A percentile compares a stretch with the other conserved stretches of the same genome.
Evolutionary conservation across 92 coral and sea anemone species (phyloP).

Genomic region (Desmophyllum pertusum): DNA sequence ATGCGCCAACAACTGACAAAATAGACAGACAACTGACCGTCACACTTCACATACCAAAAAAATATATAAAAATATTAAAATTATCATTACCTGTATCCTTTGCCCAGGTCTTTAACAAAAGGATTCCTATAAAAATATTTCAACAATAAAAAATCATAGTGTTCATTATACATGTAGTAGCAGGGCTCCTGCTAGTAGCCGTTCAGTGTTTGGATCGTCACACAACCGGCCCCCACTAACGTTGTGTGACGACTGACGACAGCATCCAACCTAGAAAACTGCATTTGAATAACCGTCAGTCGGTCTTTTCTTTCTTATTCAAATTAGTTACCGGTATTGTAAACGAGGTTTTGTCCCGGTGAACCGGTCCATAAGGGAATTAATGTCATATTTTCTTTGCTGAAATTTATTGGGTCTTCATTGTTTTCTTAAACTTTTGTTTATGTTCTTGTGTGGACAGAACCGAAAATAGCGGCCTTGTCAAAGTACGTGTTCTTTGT

Average conservation of each 20-base stretch:
- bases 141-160: not conserved
- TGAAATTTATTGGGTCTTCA: no score
- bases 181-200: no score
- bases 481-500: not conserved
- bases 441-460: no score
- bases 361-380: not conserved
- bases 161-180: no score
- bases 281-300: not conserved
- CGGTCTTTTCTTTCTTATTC: not conserved
- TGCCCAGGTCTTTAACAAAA: conserved; percentile 19
- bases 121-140: conserved; percentile 3
- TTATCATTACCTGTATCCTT: conserved; percentile 31
- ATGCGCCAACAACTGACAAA: no score
- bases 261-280: no score
- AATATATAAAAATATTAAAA: no score
- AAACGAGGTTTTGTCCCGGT: not conserved
- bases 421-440: no score
- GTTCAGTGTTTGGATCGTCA: no score
- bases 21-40: no score
- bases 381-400: not conserved
- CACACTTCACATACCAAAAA: no score
- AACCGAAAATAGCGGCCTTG: not conserved
- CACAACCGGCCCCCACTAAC: not conserved
- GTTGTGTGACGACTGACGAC: not conserved
- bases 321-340: not conserved